phyloP scores from a whole-genome alignment of 2,888 invertebrate genomes.

The Zeuzera pyrina region DNA sequence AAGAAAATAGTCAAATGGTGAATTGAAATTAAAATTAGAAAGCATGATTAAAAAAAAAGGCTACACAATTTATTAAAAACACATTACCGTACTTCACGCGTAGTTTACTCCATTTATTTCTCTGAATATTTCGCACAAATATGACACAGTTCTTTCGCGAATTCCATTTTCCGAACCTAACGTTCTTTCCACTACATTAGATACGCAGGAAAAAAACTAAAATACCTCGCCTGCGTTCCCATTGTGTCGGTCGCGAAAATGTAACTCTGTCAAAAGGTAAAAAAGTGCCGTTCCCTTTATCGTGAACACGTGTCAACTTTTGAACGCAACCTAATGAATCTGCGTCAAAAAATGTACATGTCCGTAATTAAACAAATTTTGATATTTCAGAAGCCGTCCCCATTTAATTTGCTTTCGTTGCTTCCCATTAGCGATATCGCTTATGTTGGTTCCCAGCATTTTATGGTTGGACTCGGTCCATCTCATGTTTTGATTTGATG shows the following conservation, averaged over 20 bases:
- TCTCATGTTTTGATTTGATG: too few relatives aligned
- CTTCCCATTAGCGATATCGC: too few relatives aligned
- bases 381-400: conserved; percentile 8
- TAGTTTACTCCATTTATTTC: too few relatives aligned
- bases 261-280: background rate
- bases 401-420: conserved; percentile 6
- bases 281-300: background rate
- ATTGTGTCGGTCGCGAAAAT: background rate
- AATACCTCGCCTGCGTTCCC: conserved; percentile 1
- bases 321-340: conserved; percentile 35
- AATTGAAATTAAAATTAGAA: too few relatives aligned
- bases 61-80: too few relatives aligned
- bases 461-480: too few relatives aligned
- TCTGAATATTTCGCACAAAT: too few relatives aligned
- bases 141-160: too few relatives aligned
- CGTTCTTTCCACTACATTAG: conserved; percentile 11
- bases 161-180: background rate
- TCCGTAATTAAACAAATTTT: conserved; percentile 29
- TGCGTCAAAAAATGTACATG: conserved; percentile 28
- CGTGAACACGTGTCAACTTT: conserved; percentile 27
- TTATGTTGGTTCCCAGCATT: too few relatives aligned
- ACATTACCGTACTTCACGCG: too few relatives aligned
- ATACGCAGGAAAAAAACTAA: conserved; percentile 7
- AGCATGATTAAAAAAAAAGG: too few relatives aligned
- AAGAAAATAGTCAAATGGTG: too few relatives aligned